Base-by-base conservation (phyloP, 2,113 vertebrate genomes). In the Chloroceryle aenea region DNA sequence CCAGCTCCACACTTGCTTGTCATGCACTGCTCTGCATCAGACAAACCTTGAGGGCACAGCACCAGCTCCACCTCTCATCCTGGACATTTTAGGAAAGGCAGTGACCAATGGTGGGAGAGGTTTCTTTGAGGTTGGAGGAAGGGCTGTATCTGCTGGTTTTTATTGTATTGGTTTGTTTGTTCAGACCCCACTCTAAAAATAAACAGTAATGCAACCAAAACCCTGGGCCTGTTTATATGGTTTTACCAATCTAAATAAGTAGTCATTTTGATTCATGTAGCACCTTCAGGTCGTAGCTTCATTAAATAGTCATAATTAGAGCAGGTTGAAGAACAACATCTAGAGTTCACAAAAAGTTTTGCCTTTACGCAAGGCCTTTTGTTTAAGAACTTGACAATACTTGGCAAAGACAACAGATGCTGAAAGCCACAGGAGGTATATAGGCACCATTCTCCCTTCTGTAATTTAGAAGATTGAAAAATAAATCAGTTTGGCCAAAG, bases 161-260 rank as follows among this genome's bases (percentile, higher is more conserved):
- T 83, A 58, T 17, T 80, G 59, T 67, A 77, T 86, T 77, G 40
- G n/a, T 88, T 84, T 71, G 66, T 74, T 90, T 86, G 47, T 80
- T 92, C 59, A 84, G 67, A 76, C 27, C 72, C 66, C 11, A 0
- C 61, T 89, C 47, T 78, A 90, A 93, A 96, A 93, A 92, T 89
- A 93, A 95, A 56, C 34, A 84, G 72, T 21, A 93, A 92, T 32
- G 32, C 34, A 86, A 78, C 25, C 55, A 87, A 83, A 86, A 84
- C 71, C 50, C 80, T 62, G 36, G 38, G 55, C 86, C 86, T 63
- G 55, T 81, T 89, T 84, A 38, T 47, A 80, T 50, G 30, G 13
- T 45, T 91, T 83, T 53, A 86, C 42, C 42, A 71, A 14, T 77
- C 25, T 71, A 93, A 92, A 90, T 58, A 91, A 79, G 63, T 32